Conservation (phyloP, 37 sponge, comb jelly and placozoan genomes). For the Dysidea cf. avara region DNA sequence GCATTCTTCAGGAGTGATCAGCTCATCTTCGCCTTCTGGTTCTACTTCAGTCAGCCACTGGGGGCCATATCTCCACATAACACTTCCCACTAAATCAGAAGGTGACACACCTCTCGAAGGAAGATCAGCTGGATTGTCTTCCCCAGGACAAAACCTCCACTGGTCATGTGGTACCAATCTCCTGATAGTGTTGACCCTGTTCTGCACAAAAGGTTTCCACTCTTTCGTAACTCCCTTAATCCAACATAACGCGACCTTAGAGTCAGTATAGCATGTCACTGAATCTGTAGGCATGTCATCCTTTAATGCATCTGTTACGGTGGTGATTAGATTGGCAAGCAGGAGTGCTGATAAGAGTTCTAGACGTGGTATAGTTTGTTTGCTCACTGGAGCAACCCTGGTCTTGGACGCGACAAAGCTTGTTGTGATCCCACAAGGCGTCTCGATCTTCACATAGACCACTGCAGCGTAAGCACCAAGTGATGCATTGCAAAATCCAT, state of each 20-base stretch:
- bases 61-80: conserved; percentile 26
- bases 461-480: conserved; percentile 29
- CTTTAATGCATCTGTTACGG: not conserved
- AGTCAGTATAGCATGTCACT: conserved; percentile 17
- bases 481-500: conserved; percentile 37
- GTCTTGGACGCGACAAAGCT: conserved; percentile 30
- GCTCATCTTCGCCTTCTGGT: no score
- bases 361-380: conserved; percentile 31
- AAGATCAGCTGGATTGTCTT: conserved; percentile 12
- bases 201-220: conserved; percentile 33
- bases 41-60: conserved; percentile 5
- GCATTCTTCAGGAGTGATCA: no score
- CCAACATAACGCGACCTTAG: conserved; percentile 24
- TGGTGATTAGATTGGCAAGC: conserved; percentile 20
- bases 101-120: conserved; percentile 22
- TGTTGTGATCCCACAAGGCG: not conserved
- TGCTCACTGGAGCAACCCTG: conserved; percentile 19
- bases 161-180: not conserved
- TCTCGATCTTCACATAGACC: conserved; percentile 12
- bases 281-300: not conserved
- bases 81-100: conserved; percentile 2
- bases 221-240: conserved; percentile 11
- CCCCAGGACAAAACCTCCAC: conserved; percentile 18
- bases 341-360: conserved; percentile 34
- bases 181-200: conserved; percentile 19